phyloP scores from a whole-genome alignment of 1,140 invertebrate genomes.

The Drosophila nikananu region DNA sequence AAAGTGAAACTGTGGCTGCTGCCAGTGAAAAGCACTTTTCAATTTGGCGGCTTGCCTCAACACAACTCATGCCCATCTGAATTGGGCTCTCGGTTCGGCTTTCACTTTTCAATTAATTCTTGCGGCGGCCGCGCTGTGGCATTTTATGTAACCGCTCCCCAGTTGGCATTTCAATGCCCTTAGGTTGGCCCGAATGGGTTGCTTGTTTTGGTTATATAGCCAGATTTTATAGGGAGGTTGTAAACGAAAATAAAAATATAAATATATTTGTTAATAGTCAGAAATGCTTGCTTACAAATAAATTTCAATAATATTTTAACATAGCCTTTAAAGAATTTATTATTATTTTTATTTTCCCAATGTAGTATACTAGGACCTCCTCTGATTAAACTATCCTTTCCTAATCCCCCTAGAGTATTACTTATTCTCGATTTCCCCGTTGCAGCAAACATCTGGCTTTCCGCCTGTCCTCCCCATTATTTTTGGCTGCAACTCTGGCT shows the following conservation, averaged over 20 bases:
- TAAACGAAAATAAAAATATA: neutral
- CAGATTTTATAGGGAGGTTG: too few relatives aligned
- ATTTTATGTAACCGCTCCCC: conserved; percentile 64
- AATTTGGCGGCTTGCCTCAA: conserved; percentile 57
- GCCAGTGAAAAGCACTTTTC: conserved; percentile 56
- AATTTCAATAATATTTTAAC: neutral
- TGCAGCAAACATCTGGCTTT: conserved; percentile 21
- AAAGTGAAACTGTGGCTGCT: conserved; percentile 64
- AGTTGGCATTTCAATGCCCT: conserved; percentile 34
- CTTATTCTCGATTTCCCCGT: neutral
- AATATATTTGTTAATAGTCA: neutral
- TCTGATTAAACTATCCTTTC: neutral
- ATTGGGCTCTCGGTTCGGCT: conserved; percentile 40
- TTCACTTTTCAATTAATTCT: conserved; percentile 80
- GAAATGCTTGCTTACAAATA: neutral
- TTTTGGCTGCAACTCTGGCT: conserved; percentile 55
- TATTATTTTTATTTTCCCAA: too few relatives aligned
- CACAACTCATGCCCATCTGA: conserved; percentile 35
- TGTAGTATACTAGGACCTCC: neutral
- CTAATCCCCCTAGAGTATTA: conserved; percentile 7
- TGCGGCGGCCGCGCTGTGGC: conserved; percentile 43
- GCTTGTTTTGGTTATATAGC: neutral
- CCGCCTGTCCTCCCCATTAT: conserved; percentile 38
- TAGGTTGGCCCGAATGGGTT: conserved; percentile 9
- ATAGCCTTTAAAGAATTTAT: neutral